Percentiles rank a stretch among this genome's conserved stretches.
These are phyloP conservation scores for Dipodomys spectabilis DNA, from an alignment of 2,113 vertebrate genomes.

Conservation along the genomic window DNA sequence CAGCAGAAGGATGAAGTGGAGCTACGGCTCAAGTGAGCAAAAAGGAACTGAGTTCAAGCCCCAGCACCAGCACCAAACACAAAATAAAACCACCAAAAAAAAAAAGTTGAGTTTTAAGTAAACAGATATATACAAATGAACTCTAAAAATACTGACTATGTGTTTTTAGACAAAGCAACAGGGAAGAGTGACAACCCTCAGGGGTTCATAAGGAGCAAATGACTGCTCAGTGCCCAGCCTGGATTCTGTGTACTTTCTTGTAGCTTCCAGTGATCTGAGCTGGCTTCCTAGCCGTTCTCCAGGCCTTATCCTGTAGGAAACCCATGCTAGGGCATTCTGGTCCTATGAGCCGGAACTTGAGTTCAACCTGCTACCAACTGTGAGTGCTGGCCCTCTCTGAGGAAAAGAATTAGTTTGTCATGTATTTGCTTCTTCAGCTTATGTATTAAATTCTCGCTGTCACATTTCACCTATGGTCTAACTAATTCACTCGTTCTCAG, in stretches of 20 bases:
- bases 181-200: not conserved
- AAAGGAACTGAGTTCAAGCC: too few species aligned
- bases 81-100: too few species aligned
- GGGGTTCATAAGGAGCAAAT: not conserved
- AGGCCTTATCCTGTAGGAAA: not conserved
- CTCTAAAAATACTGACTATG: not conserved
- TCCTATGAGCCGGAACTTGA: not conserved
- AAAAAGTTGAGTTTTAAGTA: not conserved
- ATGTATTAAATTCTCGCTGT: not conserved
- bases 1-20: too few species aligned
- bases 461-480: not conserved
- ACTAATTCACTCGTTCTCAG: constrained; percentile 39
- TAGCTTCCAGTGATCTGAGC: not conserved
- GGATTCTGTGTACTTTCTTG: not conserved
- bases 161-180: not conserved
- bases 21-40: too few species aligned
- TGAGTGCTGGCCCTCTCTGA: not conserved
- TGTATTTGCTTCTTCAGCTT: not conserved
- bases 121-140: not conserved
- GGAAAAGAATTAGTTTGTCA: not conserved
- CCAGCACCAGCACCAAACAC: too few species aligned
- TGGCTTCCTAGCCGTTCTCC: not conserved
- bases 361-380: not conserved
- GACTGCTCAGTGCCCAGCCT: not conserved
- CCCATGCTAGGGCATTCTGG: not conserved